Percentiles rank a stretch among this genome's conserved stretches.
Evolutionary conservation across 2,888 invertebrate genomes (phyloP).

Genomic region (Rhogogaster chlorosoma): DNA sequence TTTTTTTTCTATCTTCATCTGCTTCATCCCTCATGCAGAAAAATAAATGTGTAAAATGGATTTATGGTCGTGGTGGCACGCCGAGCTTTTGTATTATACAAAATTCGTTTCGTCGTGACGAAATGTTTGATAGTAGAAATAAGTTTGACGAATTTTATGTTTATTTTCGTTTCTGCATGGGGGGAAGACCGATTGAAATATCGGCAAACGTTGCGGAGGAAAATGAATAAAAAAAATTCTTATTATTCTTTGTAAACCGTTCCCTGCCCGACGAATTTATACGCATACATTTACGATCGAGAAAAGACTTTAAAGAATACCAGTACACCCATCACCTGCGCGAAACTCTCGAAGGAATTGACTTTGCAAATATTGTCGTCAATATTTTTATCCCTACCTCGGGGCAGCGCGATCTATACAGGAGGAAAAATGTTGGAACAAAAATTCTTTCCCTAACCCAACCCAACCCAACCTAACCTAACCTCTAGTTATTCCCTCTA

Average conservation of each 20-base stretch:
- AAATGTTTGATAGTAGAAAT: not conserved
- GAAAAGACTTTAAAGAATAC: not conserved
- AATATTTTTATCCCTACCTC: slow-evolving; percentile 27
- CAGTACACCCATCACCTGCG: not conserved
- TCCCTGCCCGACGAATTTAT: not conserved
- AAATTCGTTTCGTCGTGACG: not conserved
- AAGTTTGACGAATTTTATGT: not conserved
- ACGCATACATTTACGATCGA: not conserved
- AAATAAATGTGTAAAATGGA: not conserved
- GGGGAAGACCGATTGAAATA: not conserved
- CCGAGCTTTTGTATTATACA: not conserved
- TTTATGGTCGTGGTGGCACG: not conserved
- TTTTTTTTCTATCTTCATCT: not conserved
- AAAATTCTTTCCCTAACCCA: not conserved
- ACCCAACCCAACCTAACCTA: not conserved
- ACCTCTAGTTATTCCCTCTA: slow-evolving; percentile 1
- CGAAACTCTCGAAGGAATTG: slow-evolving; percentile 14
- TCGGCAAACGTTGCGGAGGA: not conserved
- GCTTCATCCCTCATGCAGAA: not conserved
- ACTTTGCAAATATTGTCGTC: slow-evolving; percentile 20
- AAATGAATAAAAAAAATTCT: not conserved
- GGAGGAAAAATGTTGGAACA: not conserved
- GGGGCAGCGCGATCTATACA: not conserved
- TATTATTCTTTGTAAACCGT: not conserved
- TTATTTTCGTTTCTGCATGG: not conserved